Base-by-base conservation (phyloP, 2,113 vertebrate species). In the Austrofundulus limnaeus region DNA sequence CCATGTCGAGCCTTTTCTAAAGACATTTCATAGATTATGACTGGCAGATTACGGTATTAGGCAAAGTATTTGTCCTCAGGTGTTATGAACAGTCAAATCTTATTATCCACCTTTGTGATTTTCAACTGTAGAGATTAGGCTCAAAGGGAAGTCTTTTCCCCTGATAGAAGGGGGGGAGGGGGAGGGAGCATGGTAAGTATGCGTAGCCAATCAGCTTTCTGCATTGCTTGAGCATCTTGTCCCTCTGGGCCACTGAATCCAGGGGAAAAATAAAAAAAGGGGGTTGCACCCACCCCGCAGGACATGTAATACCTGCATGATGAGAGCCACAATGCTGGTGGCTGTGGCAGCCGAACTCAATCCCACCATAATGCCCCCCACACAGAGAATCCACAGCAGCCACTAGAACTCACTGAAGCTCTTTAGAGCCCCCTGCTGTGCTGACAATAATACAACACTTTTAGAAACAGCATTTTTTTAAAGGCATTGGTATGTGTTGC, bases 361-460 rank as follows among this genome's bases (percentile, higher is more conserved):
- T 49, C 68, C 76, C 47, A 39, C 52, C 66, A 47, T 65, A 51
- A 47, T 20, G n/a, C 53, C 23, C 51, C 80, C 46, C 77, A 76
- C 75, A 62, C 66, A 70, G 28, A 60, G 46, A 45, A 53, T 54
- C 55, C 48, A 66, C 54, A 55, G 48, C 66, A 62, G 67, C 48
- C 50, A 8, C 21, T 16, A 10, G 25, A 56, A 49, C 66, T 48
- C 61, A 69, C 58, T 59, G 63, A 82, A 85, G 89, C 88, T 85
- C 89, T 88, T 78, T 80, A 80, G 68, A 89, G 89, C 88, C 89
- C 78, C 87, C 89, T 91, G 84, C 85, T 91, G 89, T 78, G 83
- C 82, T 13, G 4, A 47, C 56, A 60, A n/a, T 23, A 76, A 60
- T 9, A 88, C 78, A 79, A 64, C 89, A 83, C 20, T 7, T 31